Percentiles rank a stretch among this genome's conserved stretches.
Evolutionary conservation across 2,888 invertebrate species (phyloP).

Genomic region (Cryptocephalus moraei): DNA sequence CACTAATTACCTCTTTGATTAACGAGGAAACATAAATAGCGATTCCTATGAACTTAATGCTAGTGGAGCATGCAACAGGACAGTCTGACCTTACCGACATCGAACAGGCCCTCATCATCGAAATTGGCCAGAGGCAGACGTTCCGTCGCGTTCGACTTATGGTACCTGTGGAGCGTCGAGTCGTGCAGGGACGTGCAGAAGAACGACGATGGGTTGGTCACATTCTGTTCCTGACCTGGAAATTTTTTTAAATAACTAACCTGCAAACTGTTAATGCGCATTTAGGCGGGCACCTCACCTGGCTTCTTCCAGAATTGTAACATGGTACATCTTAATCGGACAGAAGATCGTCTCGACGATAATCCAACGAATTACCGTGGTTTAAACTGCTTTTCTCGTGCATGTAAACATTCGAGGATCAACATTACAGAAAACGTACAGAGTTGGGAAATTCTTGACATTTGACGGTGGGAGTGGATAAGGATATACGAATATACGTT

Average conservation of each 20-base stretch:
- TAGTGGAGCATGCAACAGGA: neutral
- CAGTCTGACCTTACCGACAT: conserved; percentile 25
- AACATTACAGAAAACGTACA: too few species aligned
- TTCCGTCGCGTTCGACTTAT: neutral
- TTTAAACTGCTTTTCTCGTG: too few species aligned
- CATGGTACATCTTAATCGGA: conserved; percentile 42
- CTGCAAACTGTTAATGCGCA: conserved; percentile 1
- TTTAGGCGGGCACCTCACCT: conserved; percentile 38
- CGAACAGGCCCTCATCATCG: conserved; percentile 34
- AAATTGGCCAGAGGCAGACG: conserved; percentile 18
- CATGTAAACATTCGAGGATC: too few species aligned
- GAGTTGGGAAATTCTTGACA: too few species aligned
- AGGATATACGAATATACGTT: too few species aligned
- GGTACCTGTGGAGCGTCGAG: too few species aligned
- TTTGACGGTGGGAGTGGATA: too few species aligned
- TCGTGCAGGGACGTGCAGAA: too few species aligned
- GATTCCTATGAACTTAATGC: conserved; percentile 3
- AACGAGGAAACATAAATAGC: neutral
- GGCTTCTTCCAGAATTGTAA: conserved; percentile 70
- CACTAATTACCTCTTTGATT: neutral
- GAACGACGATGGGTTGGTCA: too few species aligned
- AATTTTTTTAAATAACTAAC: conserved; percentile 6
- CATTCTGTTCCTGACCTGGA: conserved; percentile 20
- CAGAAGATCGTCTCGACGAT: too few species aligned
- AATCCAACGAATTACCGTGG: too few species aligned